Base-by-base conservation (phyloP, 2,113 vertebrate genomes). In the Taurulus bubalis region DNA sequence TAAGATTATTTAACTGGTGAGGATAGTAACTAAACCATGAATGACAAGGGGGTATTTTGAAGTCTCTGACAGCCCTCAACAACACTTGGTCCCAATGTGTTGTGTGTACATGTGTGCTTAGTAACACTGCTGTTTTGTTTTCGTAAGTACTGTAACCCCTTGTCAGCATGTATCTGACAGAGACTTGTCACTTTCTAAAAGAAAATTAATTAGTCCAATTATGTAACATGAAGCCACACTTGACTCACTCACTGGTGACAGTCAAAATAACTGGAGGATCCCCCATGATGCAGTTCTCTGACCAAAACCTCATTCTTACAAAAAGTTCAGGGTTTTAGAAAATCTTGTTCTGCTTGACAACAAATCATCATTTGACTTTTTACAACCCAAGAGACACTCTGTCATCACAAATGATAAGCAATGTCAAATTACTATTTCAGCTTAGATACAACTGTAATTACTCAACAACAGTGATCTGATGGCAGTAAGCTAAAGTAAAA, bases 1-100 rank as follows among this genome's bases (percentile, higher is more conserved):
- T 95, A 95, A 96, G 92, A 96, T 94, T 95, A 96, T 95, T 96
- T 95, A 95, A 95, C 94, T 93, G 90, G 91, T 94, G 91, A 94
- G 90, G 88, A 93, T 93, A 94, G 91, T 91, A 88, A 93, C 89
- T 92, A 90, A 93, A 94, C 93, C 90, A 89, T 91, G 78, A 94
- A 93, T 86, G 90, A 92, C 89, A 92, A 77, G 88, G 90, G 83
- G 90, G 84, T 92, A 88, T 93, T 90, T 82, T 89, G 30, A 89
- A 89, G 85, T 91, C 87, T 93, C 75, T 83, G 85, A 82, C 87
- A 86, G 87, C 88, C 93, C 79, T 90, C 75, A 81, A 90, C 92
- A 89, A 84, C 85, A 75, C 89, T 75, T 89, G 79, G 79, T 84
- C 82, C 68, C 58, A 26, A 59, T 78, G 85, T 89, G 91, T 91